phyloP scores from a whole-genome alignment of 2,113 vertebrate species.

The Papio anubis region DNA sequence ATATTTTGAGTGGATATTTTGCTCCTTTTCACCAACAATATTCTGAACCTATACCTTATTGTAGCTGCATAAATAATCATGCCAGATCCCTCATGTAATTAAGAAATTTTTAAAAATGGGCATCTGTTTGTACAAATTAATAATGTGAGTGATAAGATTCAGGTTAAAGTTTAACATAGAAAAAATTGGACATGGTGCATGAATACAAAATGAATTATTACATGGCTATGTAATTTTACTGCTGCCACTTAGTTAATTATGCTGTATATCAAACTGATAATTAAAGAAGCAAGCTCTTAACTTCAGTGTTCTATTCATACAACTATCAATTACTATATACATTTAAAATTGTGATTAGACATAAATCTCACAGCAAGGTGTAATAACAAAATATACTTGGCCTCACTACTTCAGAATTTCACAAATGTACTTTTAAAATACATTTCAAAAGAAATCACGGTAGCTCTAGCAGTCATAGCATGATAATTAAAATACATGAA shows the following conservation, averaged over 20 bases:
- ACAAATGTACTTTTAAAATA: conserved; percentile 42
- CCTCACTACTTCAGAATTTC: conserved; percentile 64
- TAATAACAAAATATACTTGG: conserved; percentile 57
- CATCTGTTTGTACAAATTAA: conserved; percentile 82
- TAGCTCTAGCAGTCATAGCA: conserved; percentile 43
- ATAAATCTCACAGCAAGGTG: conserved; percentile 73
- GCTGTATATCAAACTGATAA: conserved; percentile 84
- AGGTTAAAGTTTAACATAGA: conserved; percentile 83
- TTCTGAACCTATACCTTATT: conserved; percentile 71
- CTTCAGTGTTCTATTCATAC: conserved; percentile 72
- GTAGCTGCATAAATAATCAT: conserved; percentile 78
- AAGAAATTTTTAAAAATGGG: conserved; percentile 74
- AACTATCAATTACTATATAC: conserved; percentile 69
- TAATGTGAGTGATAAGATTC: conserved; percentile 77
- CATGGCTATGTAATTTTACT: conserved; percentile 81
- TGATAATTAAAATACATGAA: conserved; percentile 23
- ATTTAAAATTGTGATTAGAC: conserved; percentile 42
- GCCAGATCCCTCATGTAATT: conserved; percentile 80
- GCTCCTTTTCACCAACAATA: conserved; percentile 55
- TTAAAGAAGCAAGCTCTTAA: conserved; percentile 81
- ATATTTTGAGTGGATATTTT: background rate
- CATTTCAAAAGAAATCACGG: conserved; percentile 73
- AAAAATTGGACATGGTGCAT: conserved; percentile 82
- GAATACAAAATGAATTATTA: conserved; percentile 84
- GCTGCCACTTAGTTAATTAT: conserved; percentile 82